Conservation (phyloP, 1,140 invertebrate species). For the Vollenhovia emeryi region DNA sequence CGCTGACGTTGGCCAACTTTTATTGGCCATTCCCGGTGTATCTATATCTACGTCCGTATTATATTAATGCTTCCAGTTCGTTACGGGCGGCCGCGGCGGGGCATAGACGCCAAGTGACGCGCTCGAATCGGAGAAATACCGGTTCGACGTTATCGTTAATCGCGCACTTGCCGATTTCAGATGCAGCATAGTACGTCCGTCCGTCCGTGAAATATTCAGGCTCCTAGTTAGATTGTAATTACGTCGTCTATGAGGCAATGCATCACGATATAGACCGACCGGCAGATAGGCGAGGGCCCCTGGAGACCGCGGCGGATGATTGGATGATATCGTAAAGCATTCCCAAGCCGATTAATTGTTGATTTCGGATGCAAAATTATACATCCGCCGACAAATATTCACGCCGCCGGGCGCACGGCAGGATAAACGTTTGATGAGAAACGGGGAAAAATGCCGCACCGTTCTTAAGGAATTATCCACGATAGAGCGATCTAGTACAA, state of each 20-base stretch:
- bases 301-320: slow-evolving; percentile 31
- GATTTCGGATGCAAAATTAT: slow-evolving; percentile 60
- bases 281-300: slow-evolving; percentile 38
- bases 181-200: slow-evolving; percentile 26
- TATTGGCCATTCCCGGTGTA: slow-evolving; percentile 6
- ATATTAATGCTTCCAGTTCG: slow-evolving; percentile 58
- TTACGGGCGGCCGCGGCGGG: slow-evolving; percentile 1
- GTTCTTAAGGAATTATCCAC: slow-evolving; percentile 48
- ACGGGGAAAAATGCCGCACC: slow-evolving; percentile 42
- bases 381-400: slow-evolving; percentile 50
- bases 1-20: slow-evolving; percentile 35
- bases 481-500: slow-evolving; percentile 43
- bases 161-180: slow-evolving; percentile 34
- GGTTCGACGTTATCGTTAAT: slow-evolving; percentile 35
- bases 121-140: slow-evolving; percentile 28
- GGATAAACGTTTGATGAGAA: slow-evolving; percentile 56
- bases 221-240: slow-evolving; percentile 61
- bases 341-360: slow-evolving; percentile 62
- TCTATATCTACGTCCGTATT: slow-evolving; percentile 23
- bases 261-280: slow-evolving; percentile 55
- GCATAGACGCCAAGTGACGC: slow-evolving; percentile 34
- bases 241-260: slow-evolving; percentile 63
- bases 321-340: slow-evolving; percentile 43
- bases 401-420: slow-evolving; percentile 41
- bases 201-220: slow-evolving; percentile 60